These are phyloP conservation scores for Drosophila erecta DNA, from an alignment of 1,140 invertebrate species.

Conservation along the genomic window DNA sequence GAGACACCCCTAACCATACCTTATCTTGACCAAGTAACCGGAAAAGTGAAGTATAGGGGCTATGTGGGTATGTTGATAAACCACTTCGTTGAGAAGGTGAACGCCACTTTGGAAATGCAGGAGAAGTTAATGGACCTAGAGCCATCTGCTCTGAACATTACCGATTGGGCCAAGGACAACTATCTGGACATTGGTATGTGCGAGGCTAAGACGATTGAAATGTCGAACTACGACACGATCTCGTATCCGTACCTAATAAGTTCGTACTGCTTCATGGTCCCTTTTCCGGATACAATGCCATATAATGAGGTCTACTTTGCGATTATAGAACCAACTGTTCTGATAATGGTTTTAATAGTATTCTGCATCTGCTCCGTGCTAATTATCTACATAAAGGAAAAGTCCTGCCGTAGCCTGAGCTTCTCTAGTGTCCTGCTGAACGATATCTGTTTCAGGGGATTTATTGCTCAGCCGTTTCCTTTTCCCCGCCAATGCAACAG, in stretches of 20 bases:
- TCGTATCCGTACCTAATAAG: constrained; percentile 47
- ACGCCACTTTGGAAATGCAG: constrained; percentile 21
- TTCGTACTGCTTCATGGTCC: constrained; percentile 53
- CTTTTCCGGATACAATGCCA: constrained; percentile 29
- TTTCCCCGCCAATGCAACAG: constrained; percentile 7
- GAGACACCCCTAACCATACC: constrained; percentile 55
- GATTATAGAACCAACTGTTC: constrained; percentile 27
- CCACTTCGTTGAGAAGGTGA: constrained; percentile 41
- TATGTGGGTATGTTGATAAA: constrained; percentile 48
- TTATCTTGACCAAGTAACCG: constrained; percentile 3
- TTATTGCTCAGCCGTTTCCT: constrained; percentile 56
- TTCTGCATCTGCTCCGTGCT: constrained; percentile 51
- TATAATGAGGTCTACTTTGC: constrained; percentile 32
- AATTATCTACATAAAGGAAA: constrained; percentile 38
- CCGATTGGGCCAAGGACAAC: neutral
- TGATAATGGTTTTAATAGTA: constrained; percentile 27
- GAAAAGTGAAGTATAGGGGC: constrained; percentile 24
- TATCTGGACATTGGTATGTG: constrained; percentile 49
- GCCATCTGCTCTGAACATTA: constrained; percentile 12
- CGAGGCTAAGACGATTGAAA: neutral
- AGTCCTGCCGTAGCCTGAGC: constrained; percentile 32
- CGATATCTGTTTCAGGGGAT: constrained; percentile 54
- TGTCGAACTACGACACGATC: neutral
- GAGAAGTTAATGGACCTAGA: neutral
- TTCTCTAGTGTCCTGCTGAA: constrained; percentile 40